These are phyloP conservation scores for Apis cerana DNA, from an alignment of 1,140 invertebrate genomes.

Conservation along the genomic window DNA sequence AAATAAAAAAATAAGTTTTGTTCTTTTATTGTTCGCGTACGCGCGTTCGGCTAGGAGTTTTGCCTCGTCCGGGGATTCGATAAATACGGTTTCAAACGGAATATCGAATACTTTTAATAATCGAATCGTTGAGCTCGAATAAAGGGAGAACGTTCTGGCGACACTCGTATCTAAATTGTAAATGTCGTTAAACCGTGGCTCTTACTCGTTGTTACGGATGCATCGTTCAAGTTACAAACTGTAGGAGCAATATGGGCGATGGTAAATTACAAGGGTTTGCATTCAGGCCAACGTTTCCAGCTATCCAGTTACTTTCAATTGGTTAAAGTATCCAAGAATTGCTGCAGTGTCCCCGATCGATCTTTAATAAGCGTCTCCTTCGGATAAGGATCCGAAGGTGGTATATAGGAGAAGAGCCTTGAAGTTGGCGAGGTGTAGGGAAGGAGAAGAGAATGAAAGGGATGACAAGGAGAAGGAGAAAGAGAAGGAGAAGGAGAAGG, in stretches of 20 bases:
- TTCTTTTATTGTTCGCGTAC: not conserved
- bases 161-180: slow-evolving; percentile 40
- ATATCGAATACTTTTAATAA: slow-evolving; percentile 44
- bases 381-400: slow-evolving; percentile 58
- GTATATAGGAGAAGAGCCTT: slow-evolving; percentile 40
- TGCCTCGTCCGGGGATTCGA: not conserved
- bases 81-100: not conserved
- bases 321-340: slow-evolving; percentile 60
- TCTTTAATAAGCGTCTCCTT: slow-evolving; percentile 66
- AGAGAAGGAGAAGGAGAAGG: too few relatives aligned
- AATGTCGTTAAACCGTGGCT: slow-evolving; percentile 31
- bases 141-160: not conserved
- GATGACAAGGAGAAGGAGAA: too few relatives aligned
- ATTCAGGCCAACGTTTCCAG: slow-evolving; percentile 41
- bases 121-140: not conserved
- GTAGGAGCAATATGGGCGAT: slow-evolving; percentile 5
- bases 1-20: not conserved
- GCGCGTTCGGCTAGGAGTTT: not conserved
- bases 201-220: slow-evolving; percentile 37
- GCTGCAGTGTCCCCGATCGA: slow-evolving; percentile 64
- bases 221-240: slow-evolving; percentile 27
- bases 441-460: not conserved
- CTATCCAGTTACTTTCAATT: slow-evolving; percentile 59
- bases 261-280: slow-evolving; percentile 35
- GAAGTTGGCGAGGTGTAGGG: slow-evolving; percentile 37